These are phyloP conservation scores for Procavia capensis DNA, from an alignment of 2,113 vertebrate species.

Conservation along the genomic window DNA sequence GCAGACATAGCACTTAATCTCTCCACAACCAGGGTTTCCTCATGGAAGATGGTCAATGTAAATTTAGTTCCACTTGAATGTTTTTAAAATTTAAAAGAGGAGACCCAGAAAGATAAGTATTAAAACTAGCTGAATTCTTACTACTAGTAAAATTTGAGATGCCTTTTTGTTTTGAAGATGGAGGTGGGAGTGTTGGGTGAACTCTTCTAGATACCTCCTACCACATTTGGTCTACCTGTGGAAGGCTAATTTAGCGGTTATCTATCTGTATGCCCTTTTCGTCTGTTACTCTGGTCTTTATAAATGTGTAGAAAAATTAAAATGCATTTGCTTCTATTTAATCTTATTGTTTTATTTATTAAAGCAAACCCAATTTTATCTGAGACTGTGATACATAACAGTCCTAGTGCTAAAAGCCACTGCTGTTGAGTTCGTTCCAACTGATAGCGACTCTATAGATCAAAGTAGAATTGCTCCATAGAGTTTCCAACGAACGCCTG, in stretches of 20 bases:
- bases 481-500: no score
- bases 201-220: neutral
- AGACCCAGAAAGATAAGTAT: neutral
- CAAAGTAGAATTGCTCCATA: no score
- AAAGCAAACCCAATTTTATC: neutral
- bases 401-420: no score
- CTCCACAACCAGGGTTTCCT: no score
- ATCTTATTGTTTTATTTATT: neutral
- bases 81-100: neutral
- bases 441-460: no score
- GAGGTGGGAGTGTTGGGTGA: neutral
- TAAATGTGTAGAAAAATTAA: conserved; percentile 4
- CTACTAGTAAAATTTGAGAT: neutral
- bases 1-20: no score
- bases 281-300: neutral
- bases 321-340: neutral
- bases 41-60: neutral
- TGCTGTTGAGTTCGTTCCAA: no score
- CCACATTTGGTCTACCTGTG: neutral
- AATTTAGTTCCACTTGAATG: neutral
- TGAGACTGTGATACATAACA: neutral
- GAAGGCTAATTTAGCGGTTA: neutral
- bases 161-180: neutral
- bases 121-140: conserved; percentile 3
- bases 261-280: neutral